These are phyloP conservation scores for Hippocampus barbouri DNA, from an alignment of 2,113 vertebrate genomes.

Conservation along the genomic window DNA sequence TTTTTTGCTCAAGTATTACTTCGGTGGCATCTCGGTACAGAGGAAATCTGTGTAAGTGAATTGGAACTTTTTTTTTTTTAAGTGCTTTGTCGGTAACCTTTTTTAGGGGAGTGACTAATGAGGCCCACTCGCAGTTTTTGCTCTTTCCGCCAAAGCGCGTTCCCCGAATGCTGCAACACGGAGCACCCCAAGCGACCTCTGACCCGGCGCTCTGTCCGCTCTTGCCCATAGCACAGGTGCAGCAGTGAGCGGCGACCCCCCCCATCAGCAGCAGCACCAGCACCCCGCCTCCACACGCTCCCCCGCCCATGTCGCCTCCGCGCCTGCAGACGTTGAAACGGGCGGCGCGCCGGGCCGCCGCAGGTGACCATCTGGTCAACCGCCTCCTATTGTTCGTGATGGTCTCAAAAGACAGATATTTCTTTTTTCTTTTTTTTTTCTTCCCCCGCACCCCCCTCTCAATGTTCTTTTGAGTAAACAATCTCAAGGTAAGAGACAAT, in stretches of 20 bases:
- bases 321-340: constrained; percentile 84
- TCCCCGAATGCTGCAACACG: no score
- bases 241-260: constrained; percentile 87
- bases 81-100: no score
- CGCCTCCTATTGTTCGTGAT: constrained; percentile 26
- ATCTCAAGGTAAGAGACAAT: constrained; percentile 55
- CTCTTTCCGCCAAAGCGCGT: not conserved
- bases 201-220: constrained; percentile 25
- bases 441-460: no score
- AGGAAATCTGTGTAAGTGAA: not conserved
- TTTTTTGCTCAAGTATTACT: not conserved
- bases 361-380: constrained; percentile 82
- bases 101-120: no score
- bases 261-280: constrained; percentile 54
- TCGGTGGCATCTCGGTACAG: not conserved
- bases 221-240: constrained; percentile 98
- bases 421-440: constrained; percentile 14
- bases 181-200: not conserved
- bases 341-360: constrained; percentile 84
- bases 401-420: not conserved
- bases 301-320: constrained; percentile 80
- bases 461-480: constrained; percentile 47
- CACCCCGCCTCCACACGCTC: constrained; percentile 70
- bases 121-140: no score
- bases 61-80: no score